A percentile compares a stretch with the other conserved stretches of the same genome.
Conservation (phyloP, 2,888 invertebrate genomes). For the Mesorhabditis spiculigera region DNA sequence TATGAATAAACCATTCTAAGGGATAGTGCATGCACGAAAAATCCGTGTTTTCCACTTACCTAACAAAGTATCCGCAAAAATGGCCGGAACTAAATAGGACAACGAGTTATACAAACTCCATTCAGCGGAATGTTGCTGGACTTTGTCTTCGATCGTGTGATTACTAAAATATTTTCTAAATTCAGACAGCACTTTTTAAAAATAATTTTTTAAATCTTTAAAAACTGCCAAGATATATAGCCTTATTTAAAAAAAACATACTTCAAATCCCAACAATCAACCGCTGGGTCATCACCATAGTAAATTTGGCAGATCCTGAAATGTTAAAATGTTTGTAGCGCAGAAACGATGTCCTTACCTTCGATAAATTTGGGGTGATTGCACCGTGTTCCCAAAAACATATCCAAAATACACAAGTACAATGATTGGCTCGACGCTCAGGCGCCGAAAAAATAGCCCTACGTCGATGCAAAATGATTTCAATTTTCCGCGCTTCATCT, state of each 20-base stretch:
- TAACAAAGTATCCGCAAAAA: slow-evolving; percentile 33
- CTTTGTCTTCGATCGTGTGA: slow-evolving; percentile 24
- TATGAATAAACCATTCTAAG: too few species aligned
- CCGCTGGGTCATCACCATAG: slow-evolving; percentile 20
- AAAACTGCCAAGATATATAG: neutral
- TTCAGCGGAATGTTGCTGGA: slow-evolving; percentile 30
- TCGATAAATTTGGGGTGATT: slow-evolving; percentile 32
- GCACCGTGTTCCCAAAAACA: slow-evolving; percentile 40
- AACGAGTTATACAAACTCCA: slow-evolving; percentile 32
- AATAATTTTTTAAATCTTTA: neutral
- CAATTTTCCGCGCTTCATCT: neutral
- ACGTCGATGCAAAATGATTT: neutral
- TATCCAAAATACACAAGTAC: slow-evolving; percentile 39
- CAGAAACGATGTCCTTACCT: slow-evolving; percentile 14
- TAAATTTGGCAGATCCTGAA: slow-evolving; percentile 35
- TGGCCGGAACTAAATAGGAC: slow-evolving; percentile 21
- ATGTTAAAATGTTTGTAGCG: neutral
- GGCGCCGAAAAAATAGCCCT: slow-evolving; percentile 1
- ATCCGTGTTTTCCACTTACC: slow-evolving; percentile 12
- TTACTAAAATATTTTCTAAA: neutral
- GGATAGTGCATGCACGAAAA: too few species aligned
- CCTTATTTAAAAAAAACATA: slow-evolving; percentile 10
- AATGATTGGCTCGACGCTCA: slow-evolving; percentile 31
- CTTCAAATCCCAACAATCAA: slow-evolving; percentile 23
- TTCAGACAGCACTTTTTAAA: neutral